Base-by-base conservation (phyloP, 2,113 vertebrate species). In the Nansenia antarctica region DNA sequence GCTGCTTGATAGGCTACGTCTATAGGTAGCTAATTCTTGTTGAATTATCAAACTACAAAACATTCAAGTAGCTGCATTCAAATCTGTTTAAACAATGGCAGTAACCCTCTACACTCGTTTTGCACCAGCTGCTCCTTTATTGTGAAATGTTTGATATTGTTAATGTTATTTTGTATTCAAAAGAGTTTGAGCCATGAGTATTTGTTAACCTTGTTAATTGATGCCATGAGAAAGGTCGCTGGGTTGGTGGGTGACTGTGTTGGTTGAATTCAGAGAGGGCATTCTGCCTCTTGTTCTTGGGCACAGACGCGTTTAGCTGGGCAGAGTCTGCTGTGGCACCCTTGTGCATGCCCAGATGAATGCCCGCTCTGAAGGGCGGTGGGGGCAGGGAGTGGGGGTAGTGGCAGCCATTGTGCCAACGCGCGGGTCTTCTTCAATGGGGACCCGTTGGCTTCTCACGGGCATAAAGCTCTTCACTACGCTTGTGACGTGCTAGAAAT, bases 281-380 rank as follows among this genome's bases (percentile, higher is more conserved):
- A 78, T 74, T 79, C 78, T 71, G 72, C 86, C 74, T 78, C 74
- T 80, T 87, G 83, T 89, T 89, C 81, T 65, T 83, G 82, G 82
- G 80, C 67, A 83, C 73, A 85, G 78, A 76, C 73, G 80, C 69
- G 76, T 82, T 83, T 74, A 87, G 82, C 84, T 84, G 78, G 73
- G 77, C 84, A 77, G 83, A 68, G 73, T 68, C 35, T 53, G 67
- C 84, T 57, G 61, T 69, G 82, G 85, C 86, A 84, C 88, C 87
- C 84, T 84, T 82, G 86, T 90, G 87, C 79, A 85, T 87, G 87
- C 82, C 84, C 85, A 88, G 83, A 86, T 90, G 85, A 89, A 91
- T 88, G 83, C 83, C 87, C 78, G 82, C 84, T 85, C 86, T 84
- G 87, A 85, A 87, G 69, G 74, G 78, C 78, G 83, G 72, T 78